Percentiles rank a stretch among this genome's conserved stretches.
Conservation (phyloP, 2,888 invertebrate species). For the Dicyrtomina minuta region DNA sequence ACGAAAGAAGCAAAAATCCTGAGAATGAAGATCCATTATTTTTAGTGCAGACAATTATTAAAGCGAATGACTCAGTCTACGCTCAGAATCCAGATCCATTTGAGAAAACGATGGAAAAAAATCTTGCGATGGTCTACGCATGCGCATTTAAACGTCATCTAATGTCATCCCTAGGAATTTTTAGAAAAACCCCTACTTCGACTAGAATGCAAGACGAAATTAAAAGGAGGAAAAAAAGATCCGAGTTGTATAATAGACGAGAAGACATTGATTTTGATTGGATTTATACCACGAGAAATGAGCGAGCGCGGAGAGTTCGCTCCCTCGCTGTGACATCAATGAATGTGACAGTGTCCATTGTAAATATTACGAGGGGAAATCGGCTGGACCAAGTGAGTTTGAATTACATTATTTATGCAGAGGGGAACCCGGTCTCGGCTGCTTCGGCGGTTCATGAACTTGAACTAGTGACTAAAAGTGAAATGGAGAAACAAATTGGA, state of each 20-base stretch:
- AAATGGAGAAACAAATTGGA: conserved; percentile 50
- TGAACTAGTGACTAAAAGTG: conserved; percentile 41
- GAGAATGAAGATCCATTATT: conserved; percentile 27
- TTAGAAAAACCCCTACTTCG: no score
- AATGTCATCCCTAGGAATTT: conserved; percentile 44
- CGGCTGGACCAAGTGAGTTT: conserved; percentile 37
- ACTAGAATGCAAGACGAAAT: no score
- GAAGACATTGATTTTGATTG: conserved; percentile 8
- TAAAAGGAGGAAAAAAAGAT: no score
- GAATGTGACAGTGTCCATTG: conserved; percentile 50
- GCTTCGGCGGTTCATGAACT: conserved; percentile 51
- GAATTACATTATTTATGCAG: conserved; percentile 50
- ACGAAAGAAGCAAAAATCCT: no score
- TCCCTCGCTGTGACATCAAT: conserved; percentile 44
- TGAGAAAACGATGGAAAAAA: conserved; percentile 45
- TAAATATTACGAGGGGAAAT: conserved; percentile 46
- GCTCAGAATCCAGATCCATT: not conserved
- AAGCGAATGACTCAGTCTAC: conserved; percentile 15
- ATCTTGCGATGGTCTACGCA: conserved; percentile 50
- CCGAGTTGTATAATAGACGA: not conserved
- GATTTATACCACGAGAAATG: not conserved
- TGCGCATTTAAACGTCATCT: conserved; percentile 51
- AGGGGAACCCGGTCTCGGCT: conserved; percentile 50
- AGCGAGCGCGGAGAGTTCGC: not conserved
- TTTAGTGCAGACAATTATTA: conserved; percentile 51